A percentile compares a stretch with the other conserved stretches of the same genome.
These are phyloP conservation scores for Colletes gigas DNA, from an alignment of 1,140 invertebrate species.

Conservation along the genomic window DNA sequence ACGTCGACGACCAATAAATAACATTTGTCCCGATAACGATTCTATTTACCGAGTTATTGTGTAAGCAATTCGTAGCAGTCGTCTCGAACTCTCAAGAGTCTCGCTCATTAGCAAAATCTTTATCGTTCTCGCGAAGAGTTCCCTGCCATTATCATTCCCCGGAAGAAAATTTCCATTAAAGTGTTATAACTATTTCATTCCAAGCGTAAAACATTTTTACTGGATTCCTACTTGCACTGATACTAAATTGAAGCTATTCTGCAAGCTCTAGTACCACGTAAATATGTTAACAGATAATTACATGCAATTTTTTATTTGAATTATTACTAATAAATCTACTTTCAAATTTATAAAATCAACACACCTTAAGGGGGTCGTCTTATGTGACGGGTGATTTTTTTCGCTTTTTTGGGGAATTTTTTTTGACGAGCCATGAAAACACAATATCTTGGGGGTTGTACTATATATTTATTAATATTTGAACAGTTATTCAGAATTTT, in stretches of 20 bases:
- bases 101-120: conserved; percentile 43
- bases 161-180: conserved; percentile 38
- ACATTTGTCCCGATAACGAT: conserved; percentile 18
- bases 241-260: no score
- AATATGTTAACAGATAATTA: no score
- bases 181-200: conserved; percentile 18
- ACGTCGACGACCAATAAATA: conserved; percentile 9
- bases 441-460: background rate
- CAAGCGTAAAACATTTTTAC: background rate
- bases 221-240: background rate
- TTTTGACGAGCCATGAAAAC: background rate
- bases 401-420: background rate
- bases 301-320: no score
- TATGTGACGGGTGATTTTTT: background rate
- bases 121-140: conserved; percentile 23
- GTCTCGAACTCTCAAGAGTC: conserved; percentile 28
- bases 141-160: background rate
- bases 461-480: background rate
- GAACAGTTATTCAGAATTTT: background rate
- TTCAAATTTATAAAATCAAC: no score
- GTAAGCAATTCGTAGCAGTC: conserved; percentile 27
- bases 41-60: conserved; percentile 26
- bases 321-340: no score
- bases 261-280: no score
- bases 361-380: conserved; percentile 2